These are phyloP conservation scores for Falco punctatus DNA, from an alignment of 2,113 vertebrate species.

Conservation along the genomic window DNA sequence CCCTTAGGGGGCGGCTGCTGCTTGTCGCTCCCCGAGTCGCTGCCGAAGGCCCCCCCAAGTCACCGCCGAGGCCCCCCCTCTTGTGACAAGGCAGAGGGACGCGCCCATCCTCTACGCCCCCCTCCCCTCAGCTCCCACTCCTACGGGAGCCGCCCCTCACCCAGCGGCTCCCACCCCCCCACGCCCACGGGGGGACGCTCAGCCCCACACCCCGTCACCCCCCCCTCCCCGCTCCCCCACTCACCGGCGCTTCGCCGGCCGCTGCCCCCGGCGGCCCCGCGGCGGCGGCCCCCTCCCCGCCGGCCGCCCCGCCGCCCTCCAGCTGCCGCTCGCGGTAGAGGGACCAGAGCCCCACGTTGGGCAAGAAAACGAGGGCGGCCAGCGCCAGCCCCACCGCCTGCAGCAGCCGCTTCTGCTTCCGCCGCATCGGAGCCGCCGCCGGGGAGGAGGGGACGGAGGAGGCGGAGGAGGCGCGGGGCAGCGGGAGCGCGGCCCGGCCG, in stretches of 20 bases:
- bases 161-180: no score
- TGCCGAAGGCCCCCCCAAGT: background rate
- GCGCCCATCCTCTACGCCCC: no score
- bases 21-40: background rate
- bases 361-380: constrained; percentile 87
- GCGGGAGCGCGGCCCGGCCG: constrained; percentile 21
- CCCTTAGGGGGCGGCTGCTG: background rate
- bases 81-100: background rate
- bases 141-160: no score
- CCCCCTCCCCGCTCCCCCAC: no score
- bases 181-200: no score
- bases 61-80: background rate
- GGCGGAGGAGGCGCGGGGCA: no score
- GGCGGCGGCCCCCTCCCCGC: background rate
- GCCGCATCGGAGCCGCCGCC: constrained; percentile 82
- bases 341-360: constrained; percentile 95
- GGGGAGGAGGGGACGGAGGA: background rate
- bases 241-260: no score
- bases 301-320: constrained; percentile 76
- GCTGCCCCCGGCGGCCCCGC: background rate
- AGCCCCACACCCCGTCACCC: no score
- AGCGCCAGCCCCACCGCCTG: constrained; percentile 87
- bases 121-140: no score
- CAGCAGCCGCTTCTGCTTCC: constrained; percentile 91
- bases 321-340: constrained; percentile 87